Evolutionary conservation across 2,888 invertebrate genomes (phyloP).

Genomic region (Desoria tigrina): DNA sequence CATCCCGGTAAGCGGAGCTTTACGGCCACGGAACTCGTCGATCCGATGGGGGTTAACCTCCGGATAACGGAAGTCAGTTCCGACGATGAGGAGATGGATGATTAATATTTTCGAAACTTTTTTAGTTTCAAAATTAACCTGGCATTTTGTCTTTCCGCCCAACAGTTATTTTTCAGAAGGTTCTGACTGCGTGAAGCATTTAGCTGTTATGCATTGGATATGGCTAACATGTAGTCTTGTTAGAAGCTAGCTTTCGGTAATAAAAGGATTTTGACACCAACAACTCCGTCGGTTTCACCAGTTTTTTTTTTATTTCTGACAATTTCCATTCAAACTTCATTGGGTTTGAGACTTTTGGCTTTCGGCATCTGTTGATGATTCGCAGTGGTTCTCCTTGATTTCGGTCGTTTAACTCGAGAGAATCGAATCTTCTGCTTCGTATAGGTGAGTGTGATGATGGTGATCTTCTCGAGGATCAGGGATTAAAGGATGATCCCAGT

Average conservation of each 20-base stretch:
- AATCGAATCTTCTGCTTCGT: background rate
- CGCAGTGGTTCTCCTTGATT: constrained; percentile 51
- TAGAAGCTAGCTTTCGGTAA: no score
- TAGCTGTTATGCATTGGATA: no score
- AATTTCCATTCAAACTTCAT: no score
- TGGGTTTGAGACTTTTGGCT: no score
- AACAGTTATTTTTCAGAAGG: no score
- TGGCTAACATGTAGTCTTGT: no score
- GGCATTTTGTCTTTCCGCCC: background rate
- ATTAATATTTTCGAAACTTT: background rate
- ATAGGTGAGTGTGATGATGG: background rate
- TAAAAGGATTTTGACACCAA: constrained; percentile 30
- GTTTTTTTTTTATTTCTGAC: no score
- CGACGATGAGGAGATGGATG: background rate
- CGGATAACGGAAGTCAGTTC: background rate
- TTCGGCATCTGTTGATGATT: no score
- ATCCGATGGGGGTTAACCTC: background rate
- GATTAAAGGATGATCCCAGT: constrained; percentile 31
- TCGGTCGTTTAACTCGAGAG: constrained; percentile 49
- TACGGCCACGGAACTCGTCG: no score
- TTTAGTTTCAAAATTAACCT: background rate
- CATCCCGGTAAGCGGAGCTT: constrained; percentile 55
- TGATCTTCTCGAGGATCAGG: constrained; percentile 12
- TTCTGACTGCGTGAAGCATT: no score
- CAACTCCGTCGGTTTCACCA: background rate